Base-by-base conservation (phyloP, 2,797 vertebrate species). In the Micropoecilia bifurca region DNA sequence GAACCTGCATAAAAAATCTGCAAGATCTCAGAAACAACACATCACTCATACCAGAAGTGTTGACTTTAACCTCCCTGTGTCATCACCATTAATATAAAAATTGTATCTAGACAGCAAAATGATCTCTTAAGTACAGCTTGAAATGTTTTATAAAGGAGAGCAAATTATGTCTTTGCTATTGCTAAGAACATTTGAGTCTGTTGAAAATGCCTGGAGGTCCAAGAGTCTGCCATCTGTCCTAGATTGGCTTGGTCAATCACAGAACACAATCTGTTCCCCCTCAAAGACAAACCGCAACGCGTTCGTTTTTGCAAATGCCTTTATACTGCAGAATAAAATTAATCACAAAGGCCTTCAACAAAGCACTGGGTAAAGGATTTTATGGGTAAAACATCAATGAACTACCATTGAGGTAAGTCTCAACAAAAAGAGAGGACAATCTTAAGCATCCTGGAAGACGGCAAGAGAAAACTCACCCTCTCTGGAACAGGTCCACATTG, bases 401-500 rank as follows among this genome's bases (percentile, higher is more conserved):
- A 73, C 7, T 48, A 25, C 39, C 14, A 41, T 12, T 47, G 12
- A 39, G 18, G 10, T 4, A 78, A 81, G 18, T 30, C 4, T 6
- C 28, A n/a, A 2, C 33, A 76, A 45, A 6, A 41, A 45, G 41
- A 3, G 59, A 10, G 75, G 43, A 33, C 13, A 59, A 45, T 68
- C 53, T 43, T 12, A 69, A 10, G 2, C 12, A 28, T 63, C 48
- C 48, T 57, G 45, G 7, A 48, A 43, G 39, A 71, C 50, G 4
- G 74, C 48, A 41, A 76, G 18, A 46, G 3, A 45, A 57, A 71
- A 90, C 97, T 94, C 87, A 99, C 98, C 99, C 99, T 97, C 99
- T 97, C 93, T 99, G 99, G 95, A 99, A 99, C 85, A 99, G 96
- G 96, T 99, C 99, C 94, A 99, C 99, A 88, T 99, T 99, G 95